A percentile compares a stretch with the other conserved stretches of the same genome.
Conservation (phyloP, 1,140 invertebrate species). For the Calycopis cecrops region DNA sequence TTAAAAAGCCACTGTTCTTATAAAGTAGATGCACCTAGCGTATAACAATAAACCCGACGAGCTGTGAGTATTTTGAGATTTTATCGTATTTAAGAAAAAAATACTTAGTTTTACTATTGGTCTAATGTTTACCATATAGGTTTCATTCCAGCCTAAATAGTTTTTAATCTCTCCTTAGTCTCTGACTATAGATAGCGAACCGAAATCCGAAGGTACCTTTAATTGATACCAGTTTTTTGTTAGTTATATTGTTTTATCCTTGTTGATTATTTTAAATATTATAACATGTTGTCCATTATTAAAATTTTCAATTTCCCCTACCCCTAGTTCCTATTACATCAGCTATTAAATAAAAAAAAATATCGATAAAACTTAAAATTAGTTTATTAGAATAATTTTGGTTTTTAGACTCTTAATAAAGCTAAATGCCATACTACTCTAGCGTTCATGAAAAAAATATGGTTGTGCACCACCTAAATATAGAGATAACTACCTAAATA, state of each 20-base stretch:
- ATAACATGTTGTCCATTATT: conserved; percentile 27
- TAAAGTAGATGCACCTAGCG: conserved; percentile 73
- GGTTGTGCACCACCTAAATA: conserved; percentile 73
- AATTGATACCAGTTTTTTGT: conserved; percentile 1
- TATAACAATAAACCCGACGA: conserved; percentile 73
- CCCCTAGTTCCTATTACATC: conserved; percentile 60
- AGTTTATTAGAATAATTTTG: conserved; percentile 54
- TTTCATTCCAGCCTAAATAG: conserved; percentile 71
- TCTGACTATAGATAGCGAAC: conserved; percentile 13
- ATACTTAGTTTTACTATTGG: conserved; percentile 66
- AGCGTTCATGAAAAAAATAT: conserved; percentile 73
- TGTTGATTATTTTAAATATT: conserved; percentile 21
- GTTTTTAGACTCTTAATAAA: conserved; percentile 60
- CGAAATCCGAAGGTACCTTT: conserved; percentile 4
- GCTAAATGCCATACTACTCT: conserved; percentile 68
- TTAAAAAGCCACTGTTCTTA: conserved; percentile 73
- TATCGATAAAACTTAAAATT: conserved; percentile 52
- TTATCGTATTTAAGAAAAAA: conserved; percentile 72
- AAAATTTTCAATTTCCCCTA: conserved; percentile 37
- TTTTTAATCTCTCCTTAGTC: conserved; percentile 52
- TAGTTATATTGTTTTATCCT: conserved; percentile 10
- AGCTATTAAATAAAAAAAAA: conserved; percentile 49
- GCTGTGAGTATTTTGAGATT: conserved; percentile 75
- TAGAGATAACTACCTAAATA: conserved; percentile 69
- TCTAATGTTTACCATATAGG: conserved; percentile 58